These are phyloP conservation scores for Temnothorax ravouxi DNA, from an alignment of 2,888 invertebrate species.

Conservation along the genomic window DNA sequence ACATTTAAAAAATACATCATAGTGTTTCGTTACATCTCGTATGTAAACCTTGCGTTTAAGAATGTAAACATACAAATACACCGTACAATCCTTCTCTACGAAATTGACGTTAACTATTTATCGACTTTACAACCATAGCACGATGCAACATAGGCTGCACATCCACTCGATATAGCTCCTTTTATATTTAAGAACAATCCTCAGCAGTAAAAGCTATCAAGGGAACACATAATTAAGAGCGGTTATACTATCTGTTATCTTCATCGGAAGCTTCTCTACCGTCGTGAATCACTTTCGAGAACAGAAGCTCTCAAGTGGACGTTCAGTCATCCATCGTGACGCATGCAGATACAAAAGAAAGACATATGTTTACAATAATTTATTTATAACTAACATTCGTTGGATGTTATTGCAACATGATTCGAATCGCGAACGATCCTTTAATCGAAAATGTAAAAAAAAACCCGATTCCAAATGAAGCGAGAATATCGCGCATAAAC, in stretches of 20 bases:
- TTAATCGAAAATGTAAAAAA: background rate
- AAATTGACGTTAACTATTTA: constrained; percentile 46
- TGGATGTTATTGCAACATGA: constrained; percentile 8
- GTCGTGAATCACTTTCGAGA: background rate
- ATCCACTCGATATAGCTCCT: background rate
- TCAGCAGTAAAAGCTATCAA: constrained; percentile 11
- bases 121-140: background rate
- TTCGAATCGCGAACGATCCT: background rate
- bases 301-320: background rate
- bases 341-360: background rate
- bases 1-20: constrained; percentile 70
- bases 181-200: background rate
- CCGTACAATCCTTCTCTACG: constrained; percentile 6
- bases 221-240: background rate
- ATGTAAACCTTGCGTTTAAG: constrained; percentile 33
- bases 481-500: background rate
- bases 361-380: background rate
- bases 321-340: background rate
- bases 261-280: background rate
- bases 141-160: background rate
- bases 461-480: background rate
- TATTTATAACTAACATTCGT: constrained; percentile 45
- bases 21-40: constrained; percentile 35
- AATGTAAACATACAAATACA: constrained; percentile 49
- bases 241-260: background rate